Percentiles rank a stretch among this genome's conserved stretches.
These are phyloP conservation scores for Heliconius aoede DNA, from an alignment of 2,888 invertebrate species.

Conservation along the genomic window DNA sequence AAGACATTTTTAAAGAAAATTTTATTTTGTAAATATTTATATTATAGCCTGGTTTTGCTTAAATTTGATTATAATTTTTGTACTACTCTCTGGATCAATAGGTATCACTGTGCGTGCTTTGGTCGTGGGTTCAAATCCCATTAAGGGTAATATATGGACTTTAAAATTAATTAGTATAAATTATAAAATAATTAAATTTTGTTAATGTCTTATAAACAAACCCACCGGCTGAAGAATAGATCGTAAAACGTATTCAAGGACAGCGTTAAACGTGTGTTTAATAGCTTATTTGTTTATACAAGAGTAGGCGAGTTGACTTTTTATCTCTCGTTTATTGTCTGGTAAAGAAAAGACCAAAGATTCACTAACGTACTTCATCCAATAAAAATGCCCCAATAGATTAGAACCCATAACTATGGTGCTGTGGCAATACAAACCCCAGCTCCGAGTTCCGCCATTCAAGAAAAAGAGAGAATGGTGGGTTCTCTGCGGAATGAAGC, in stretches of 20 bases:
- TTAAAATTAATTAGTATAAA: neutral
- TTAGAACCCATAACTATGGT: neutral
- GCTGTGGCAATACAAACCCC: neutral
- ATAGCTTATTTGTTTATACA: neutral
- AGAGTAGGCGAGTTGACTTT: neutral
- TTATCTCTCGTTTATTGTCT: neutral
- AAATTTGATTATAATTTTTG: neutral
- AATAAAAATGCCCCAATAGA: neutral
- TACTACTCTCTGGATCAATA: neutral
- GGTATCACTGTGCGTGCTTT: neutral
- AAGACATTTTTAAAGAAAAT: neutral
- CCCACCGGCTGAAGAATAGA: conserved; percentile 7
- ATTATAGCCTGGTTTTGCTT: neutral
- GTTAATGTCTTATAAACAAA: conserved; percentile 2
- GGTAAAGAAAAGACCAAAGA: neutral
- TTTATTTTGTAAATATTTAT: neutral
- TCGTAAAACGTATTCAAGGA: conserved; percentile 8
- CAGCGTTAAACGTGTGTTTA: neutral
- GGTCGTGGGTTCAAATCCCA: neutral
- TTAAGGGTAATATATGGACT: neutral
- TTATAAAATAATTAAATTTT: neutral
- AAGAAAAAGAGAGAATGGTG: neutral
- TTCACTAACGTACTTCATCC: no score
- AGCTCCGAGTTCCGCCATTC: neutral
- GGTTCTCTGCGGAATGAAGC: neutral